Percentiles rank a stretch among this genome's conserved stretches.
phyloP scores from a whole-genome alignment of 2,797 vertebrate genomes.

The Silurus aristotelis region DNA sequence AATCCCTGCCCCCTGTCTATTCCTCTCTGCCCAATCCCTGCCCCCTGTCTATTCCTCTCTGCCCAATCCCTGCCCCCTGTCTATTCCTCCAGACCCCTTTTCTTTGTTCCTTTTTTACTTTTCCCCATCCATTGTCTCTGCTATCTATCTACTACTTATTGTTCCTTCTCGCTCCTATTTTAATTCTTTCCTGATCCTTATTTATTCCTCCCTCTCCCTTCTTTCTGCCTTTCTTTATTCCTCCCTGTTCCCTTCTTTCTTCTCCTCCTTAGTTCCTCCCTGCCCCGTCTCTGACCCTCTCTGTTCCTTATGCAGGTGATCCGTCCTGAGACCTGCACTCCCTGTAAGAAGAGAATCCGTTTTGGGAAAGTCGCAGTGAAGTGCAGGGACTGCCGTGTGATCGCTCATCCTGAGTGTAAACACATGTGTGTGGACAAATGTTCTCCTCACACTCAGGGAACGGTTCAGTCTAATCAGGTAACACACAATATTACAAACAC shows the following conservation, averaged over 20 bases:
- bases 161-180: too few relatives aligned
- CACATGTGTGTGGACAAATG: constrained; percentile 64
- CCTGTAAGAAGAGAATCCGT: constrained; percentile 81
- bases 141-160: too few relatives aligned
- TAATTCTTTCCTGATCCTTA: background rate
- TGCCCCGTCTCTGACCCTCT: background rate
- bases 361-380: constrained; percentile 82
- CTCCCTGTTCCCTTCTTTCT: background rate
- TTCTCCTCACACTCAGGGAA: constrained; percentile 6
- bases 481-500: background rate
- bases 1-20: too few relatives aligned
- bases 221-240: background rate
- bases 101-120: too few relatives aligned
- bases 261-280: too few relatives aligned
- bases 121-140: too few relatives aligned
- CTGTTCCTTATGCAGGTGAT: constrained; percentile 73
- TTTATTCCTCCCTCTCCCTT: background rate
- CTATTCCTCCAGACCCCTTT: too few relatives aligned
- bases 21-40: too few relatives aligned
- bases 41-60: too few relatives aligned
- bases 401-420: constrained; percentile 80
- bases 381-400: constrained; percentile 77
- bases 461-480: constrained; percentile 53
- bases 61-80: too few relatives aligned
- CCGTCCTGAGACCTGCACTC: constrained; percentile 73